Evolutionary conservation across 2,113 vertebrate species (phyloP).

Genomic region (Malurus elegans): DNA sequence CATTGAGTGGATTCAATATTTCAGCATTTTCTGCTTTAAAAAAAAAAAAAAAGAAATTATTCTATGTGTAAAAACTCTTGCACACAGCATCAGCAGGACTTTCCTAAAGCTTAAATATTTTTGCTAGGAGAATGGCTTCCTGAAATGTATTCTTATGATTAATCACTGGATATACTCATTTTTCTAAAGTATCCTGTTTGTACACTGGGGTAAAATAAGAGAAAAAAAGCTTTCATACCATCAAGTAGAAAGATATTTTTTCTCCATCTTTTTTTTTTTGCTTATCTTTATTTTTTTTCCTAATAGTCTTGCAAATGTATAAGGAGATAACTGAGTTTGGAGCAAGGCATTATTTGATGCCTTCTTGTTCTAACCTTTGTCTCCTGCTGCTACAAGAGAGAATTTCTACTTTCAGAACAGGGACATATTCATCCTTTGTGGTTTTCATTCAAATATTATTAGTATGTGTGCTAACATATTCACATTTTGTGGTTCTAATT

Average conservation of each 20-base stretch:
- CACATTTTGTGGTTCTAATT: neutral
- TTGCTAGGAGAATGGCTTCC: neutral
- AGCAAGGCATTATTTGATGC: neutral
- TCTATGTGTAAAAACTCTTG: neutral
- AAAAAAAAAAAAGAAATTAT: neutral
- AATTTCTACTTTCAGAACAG: neutral
- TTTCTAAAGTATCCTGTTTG: neutral
- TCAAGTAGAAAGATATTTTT: neutral
- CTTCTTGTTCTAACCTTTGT: neutral
- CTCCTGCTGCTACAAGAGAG: neutral
- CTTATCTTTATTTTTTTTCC: neutral
- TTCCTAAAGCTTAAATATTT: neutral
- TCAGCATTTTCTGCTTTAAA: neutral
- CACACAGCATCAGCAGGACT: neutral
- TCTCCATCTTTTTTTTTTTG: neutral
- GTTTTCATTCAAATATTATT: neutral
- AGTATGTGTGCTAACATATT: neutral
- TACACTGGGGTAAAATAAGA: neutral
- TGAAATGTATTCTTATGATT: neutral
- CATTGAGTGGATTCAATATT: neutral
- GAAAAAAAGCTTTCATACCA: neutral
- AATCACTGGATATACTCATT: neutral
- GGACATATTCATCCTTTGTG: neutral
- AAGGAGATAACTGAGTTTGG: neutral
- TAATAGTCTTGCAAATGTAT: neutral